These are phyloP conservation scores for Stigmatopora nigra DNA, from an alignment of 2,113 vertebrate genomes.

Conservation along the genomic window DNA sequence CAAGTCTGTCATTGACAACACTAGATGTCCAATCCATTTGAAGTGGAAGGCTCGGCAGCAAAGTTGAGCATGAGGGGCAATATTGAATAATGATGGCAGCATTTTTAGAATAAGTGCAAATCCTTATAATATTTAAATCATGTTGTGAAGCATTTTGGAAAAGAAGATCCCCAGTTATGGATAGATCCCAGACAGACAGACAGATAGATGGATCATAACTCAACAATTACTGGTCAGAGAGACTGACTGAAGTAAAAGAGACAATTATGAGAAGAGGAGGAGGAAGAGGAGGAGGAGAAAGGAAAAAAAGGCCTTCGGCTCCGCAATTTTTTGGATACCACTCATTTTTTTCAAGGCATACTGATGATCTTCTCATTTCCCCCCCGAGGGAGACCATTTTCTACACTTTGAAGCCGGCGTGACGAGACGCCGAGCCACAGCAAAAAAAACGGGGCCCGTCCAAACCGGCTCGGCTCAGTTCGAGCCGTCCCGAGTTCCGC, in stretches of 20 bases:
- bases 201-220: slow-evolving; percentile 48
- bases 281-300: not conserved
- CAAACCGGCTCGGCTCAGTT: slow-evolving; percentile 14
- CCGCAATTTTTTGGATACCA: slow-evolving; percentile 63
- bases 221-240: slow-evolving; percentile 45
- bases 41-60: too few species aligned
- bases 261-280: slow-evolving; percentile 58
- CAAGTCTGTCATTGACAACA: too few species aligned
- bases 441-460: slow-evolving; percentile 66
- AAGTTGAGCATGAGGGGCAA: too few species aligned
- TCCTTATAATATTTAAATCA: not conserved
- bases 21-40: too few species aligned
- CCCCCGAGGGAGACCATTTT: slow-evolving; percentile 51
- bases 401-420: slow-evolving; percentile 61
- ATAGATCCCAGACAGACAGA: slow-evolving; percentile 6
- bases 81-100: too few species aligned
- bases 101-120: not conserved
- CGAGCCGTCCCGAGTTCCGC: not conserved
- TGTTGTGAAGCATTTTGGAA: not conserved
- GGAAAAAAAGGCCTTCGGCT: slow-evolving; percentile 49
- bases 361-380: slow-evolving; percentile 41
- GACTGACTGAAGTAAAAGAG: slow-evolving; percentile 49
- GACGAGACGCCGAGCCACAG: slow-evolving; percentile 65
- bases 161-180: slow-evolving; percentile 41
- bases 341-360: slow-evolving; percentile 61